Evolutionary conservation across 2,888 invertebrate species (phyloP), one percentile per base, ranked within the genome.

Genomic region (Eilema griseolum): DNA sequence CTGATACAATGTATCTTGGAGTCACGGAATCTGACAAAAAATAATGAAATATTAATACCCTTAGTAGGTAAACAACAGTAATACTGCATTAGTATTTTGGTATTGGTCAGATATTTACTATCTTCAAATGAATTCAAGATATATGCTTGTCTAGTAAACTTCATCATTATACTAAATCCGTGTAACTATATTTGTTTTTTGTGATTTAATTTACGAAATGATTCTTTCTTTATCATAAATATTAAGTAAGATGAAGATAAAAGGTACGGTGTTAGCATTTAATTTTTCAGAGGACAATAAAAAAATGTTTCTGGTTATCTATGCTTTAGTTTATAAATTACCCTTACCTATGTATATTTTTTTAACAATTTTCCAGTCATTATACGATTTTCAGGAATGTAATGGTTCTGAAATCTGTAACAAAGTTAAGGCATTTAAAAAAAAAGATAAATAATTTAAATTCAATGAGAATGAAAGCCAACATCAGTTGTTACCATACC

Each of bases 81-180:
- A 56, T 16, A 20, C 14, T 12, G 5, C 14, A 33, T 16, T 57
- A 12, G 3, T 5, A n/a, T 20, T 59, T 26, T 26, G 12, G 23
- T 11, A 37, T 11, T 31, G 14, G 0, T 89, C 90, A 89, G 89
- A 76, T 67, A 69, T n/a, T 23, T 61, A 26, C 37, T 81, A 73
- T 92, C 91, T 90, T 89, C 92, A 92, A 89, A 77, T 26, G 31
- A 75, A 75, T 84, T 89, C 86, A 75, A 91, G 92, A 88, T 92
- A 92, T 92, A 92, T 92, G 91, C 92, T 92, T 92, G 92, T 92
- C 92, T 76, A 81, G 71, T 69, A 69, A 3, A 72, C 75, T 78
- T 88, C 88, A 89, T 89, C 86, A 89, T 82, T 2, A 37, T 52
- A 60, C 0, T 7, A 63, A 37, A 31, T 24, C n/a, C 57, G 5